Conservation (phyloP, 2,797 vertebrate genomes). For the Carapus acus region DNA sequence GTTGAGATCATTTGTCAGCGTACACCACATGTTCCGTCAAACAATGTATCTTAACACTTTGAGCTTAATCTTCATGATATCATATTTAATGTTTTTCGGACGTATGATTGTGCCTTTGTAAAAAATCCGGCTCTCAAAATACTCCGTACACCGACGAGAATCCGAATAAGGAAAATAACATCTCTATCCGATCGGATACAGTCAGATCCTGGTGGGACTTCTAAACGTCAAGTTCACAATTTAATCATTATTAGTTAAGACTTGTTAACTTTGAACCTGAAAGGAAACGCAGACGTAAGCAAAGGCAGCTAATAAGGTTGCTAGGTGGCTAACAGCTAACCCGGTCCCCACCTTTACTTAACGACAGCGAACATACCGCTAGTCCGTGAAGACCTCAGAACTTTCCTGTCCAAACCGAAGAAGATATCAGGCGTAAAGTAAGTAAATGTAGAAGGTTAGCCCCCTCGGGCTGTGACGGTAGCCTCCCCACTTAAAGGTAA, state of each 20-base stretch:
- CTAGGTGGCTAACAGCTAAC: conserved; percentile 26
- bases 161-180: too few relatives aligned
- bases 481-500: too few relatives aligned
- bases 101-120: too few relatives aligned
- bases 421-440: background rate
- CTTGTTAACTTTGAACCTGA: background rate
- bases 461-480: too few relatives aligned
- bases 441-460: background rate
- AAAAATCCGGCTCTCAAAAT: too few relatives aligned
- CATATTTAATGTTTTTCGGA: too few relatives aligned
- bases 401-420: background rate
- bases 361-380: conserved; percentile 28
- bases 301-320: background rate
- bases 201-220: background rate
- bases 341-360: background rate
- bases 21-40: too few relatives aligned
- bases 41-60: too few relatives aligned
- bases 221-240: background rate
- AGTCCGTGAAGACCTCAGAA: background rate
- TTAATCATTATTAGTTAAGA: background rate
- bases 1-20: too few relatives aligned
- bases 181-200: too few relatives aligned
- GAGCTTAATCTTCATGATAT: too few relatives aligned
- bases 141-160: too few relatives aligned
- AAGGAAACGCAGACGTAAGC: background rate